Evolutionary conservation across 1,140 invertebrate genomes (phyloP).

Genomic region (Scaptomyza graminum): DNA sequence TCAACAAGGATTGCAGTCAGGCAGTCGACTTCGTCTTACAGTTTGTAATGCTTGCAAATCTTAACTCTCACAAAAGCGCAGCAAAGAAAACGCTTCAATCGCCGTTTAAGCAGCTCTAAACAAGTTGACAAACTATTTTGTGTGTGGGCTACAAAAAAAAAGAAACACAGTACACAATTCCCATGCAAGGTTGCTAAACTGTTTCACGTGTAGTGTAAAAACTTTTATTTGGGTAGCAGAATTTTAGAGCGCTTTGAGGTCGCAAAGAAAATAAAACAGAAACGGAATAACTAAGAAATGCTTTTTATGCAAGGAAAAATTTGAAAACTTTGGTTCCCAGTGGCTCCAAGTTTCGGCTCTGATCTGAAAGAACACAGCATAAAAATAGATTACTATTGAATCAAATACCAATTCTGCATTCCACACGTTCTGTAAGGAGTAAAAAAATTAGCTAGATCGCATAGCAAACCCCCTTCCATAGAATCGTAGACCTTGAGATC

Average conservation of each 20-base stretch:
- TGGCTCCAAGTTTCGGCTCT: conserved; percentile 47
- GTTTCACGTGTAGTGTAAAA: conserved; percentile 1
- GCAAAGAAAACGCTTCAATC: background rate
- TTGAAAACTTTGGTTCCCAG: conserved; percentile 43
- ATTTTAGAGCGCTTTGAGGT: conserved; percentile 30
- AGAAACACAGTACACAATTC: background rate
- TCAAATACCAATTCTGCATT: background rate
- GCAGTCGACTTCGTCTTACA: too few relatives aligned
- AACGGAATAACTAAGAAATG: background rate
- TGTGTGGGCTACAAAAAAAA: background rate
- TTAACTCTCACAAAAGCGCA: conserved; percentile 9
- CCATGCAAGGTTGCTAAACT: too few relatives aligned
- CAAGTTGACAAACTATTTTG: background rate
- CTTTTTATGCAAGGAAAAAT: too few relatives aligned
- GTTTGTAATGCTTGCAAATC: conserved; percentile 16
- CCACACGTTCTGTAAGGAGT: background rate
- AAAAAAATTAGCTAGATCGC: background rate
- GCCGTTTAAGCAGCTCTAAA: background rate
- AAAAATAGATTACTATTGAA: conserved; percentile 54
- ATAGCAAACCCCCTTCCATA: conserved; percentile 3
- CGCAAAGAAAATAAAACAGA: background rate
- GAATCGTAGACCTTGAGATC: background rate
- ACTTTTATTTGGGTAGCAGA: conserved; percentile 2
- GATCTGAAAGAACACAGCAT: conserved; percentile 59
- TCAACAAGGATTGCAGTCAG: too few relatives aligned